Conservation (phyloP, 2,888 invertebrate genomes). For the Crematogaster levior region DNA sequence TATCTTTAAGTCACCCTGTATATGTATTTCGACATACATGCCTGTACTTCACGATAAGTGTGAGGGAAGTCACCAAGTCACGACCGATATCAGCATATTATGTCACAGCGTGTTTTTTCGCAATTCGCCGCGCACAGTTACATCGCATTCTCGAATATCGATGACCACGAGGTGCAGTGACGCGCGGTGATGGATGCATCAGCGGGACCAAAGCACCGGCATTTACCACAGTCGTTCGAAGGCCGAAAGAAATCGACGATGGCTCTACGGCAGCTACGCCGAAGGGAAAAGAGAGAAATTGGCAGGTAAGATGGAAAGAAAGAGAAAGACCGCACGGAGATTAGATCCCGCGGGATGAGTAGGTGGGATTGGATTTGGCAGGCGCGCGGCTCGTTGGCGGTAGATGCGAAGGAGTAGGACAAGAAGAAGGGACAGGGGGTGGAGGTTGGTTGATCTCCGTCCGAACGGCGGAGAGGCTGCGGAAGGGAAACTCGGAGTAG, state of each 20-base stretch:
- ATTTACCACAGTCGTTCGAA: constrained; percentile 68
- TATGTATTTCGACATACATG: neutral
- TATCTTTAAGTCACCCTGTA: neutral
- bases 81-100: constrained; percentile 17
- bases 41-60: constrained; percentile 11
- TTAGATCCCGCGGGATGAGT: constrained; percentile 48
- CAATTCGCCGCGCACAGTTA: neutral
- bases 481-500: constrained; percentile 64
- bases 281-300: constrained; percentile 17
- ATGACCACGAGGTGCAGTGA: constrained; percentile 46
- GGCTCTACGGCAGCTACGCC: neutral
- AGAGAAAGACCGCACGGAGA: constrained; percentile 44
- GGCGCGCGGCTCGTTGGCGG: constrained; percentile 72
- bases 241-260: constrained; percentile 44
- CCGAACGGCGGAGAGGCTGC: constrained; percentile 67
- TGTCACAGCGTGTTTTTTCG: constrained; percentile 8
- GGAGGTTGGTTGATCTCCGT: constrained; percentile 70
- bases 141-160: constrained; percentile 34
- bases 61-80: constrained; percentile 25
- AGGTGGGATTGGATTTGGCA: constrained; percentile 80
- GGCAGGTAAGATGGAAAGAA: constrained; percentile 40
- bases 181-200: constrained; percentile 69
- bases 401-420: constrained; percentile 59
- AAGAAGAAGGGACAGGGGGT: constrained; percentile 55
- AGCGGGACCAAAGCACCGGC: constrained; percentile 55